Evolutionary conservation across 1,140 invertebrate genomes (phyloP), one percentile per base, ranked within the genome.

Genomic region (Drosophila kanapiae): DNA sequence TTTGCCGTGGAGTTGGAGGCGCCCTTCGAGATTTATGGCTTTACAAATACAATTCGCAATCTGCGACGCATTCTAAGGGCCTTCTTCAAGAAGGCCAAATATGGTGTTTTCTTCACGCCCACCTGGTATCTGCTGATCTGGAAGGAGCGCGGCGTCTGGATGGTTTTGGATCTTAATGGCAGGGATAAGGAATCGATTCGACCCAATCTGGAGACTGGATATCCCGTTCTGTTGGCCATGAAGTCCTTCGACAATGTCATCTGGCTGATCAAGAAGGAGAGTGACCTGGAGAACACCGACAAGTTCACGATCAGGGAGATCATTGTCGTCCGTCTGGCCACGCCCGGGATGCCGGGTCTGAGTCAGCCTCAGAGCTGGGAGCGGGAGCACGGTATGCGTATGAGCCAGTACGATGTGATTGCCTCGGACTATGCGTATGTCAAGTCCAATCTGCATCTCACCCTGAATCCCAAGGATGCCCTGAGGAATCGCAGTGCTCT

Each of bases 381-480:
- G n/a, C 68, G 76, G 0, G 91, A 91, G 4, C 80, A 82, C 38
- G 91, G 83, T 0, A 70, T 77, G 31, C 85, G 91, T 0, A 75
- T 78, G 69, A 85, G 82, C 54, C 69, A 92, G 49, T 92, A 64
- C 31, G 77, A 92, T 56, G 77, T 92, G 7, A 85, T 92, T 45
- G 85, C 77, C 31, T 80, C 84, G 6, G 90, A 92, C n/a, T 92
- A 92, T 69, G 91, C 90, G 1, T 91, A 78, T 56, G 47, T 92
- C 3, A 80, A 81, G 31, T 83, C 85, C 6, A 84, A 82, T 59
- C 37, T 91, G 0, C 91, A 92, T 61, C 76, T 92, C 1, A 78
- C 83, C 0, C 68, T 90, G 0, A 88, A 92, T 51, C 57, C 78
- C 0, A 75, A 72, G 29, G 88, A 91, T 57, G 76, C 90, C 0